Conservation (phyloP, 2,113 vertebrate genomes). For the Chascanopsetta lugubris region DNA sequence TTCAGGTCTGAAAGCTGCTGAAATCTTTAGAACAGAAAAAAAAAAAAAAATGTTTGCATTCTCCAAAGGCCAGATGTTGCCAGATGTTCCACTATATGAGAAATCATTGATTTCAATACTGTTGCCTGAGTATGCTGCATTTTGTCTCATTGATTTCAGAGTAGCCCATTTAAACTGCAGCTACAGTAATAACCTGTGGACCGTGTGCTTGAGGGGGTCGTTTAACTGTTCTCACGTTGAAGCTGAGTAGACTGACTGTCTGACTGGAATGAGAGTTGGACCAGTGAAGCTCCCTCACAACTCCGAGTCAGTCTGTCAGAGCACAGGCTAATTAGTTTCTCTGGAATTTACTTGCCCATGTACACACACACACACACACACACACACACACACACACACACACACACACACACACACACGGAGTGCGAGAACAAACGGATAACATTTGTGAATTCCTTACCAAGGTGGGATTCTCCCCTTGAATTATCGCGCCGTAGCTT, state of each 20-base stretch:
- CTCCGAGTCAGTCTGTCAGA: slow-evolving; percentile 50
- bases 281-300: slow-evolving; percentile 35
- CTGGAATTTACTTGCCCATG: slow-evolving; percentile 53
- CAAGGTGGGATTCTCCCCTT: slow-evolving; percentile 48
- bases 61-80: no score
- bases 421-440: slow-evolving; percentile 55
- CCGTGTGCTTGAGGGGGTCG: slow-evolving; percentile 1
- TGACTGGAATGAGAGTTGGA: slow-evolving; percentile 40
- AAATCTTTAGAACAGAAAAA: no score
- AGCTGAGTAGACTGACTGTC: slow-evolving; percentile 21
- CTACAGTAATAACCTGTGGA: slow-evolving; percentile 4
- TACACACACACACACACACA: slow-evolving; percentile 49
- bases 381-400: slow-evolving; percentile 51
- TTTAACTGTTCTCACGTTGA: slow-evolving; percentile 16
- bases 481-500: slow-evolving; percentile 57
- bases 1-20: no score
- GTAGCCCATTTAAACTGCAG: background rate
- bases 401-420: slow-evolving; percentile 51
- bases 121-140: background rate
- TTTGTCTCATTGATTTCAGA: background rate
- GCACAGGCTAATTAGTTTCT: slow-evolving; percentile 61
- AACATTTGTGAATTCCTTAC: slow-evolving; percentile 54
- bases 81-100: no score
- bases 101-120: no score
- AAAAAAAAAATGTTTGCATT: no score